Evolutionary conservation across 1,140 invertebrate species (phyloP).

Genomic region (Drosophila auraria): DNA sequence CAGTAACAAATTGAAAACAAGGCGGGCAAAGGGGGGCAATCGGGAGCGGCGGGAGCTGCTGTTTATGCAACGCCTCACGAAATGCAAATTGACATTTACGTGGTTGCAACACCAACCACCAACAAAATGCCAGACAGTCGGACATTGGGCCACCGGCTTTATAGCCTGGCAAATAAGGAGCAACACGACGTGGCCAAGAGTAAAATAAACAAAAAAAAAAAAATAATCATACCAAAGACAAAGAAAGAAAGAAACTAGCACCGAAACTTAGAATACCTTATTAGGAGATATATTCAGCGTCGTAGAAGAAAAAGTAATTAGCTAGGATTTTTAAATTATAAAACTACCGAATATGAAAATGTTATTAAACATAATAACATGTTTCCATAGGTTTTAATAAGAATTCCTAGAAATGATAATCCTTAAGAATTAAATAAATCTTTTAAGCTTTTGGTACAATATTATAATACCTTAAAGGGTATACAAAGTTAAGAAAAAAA

Average conservation of each 20-base stretch:
- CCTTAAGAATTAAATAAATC: not conserved
- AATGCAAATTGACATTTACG: constrained; percentile 84
- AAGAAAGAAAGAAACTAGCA: constrained; percentile 3
- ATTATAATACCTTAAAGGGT: not conserved
- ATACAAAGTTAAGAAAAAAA: constrained; percentile 2
- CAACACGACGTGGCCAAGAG: constrained; percentile 63
- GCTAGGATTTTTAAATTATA: no score
- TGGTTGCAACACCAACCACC: constrained; percentile 74
- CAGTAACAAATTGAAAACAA: constrained; percentile 81
- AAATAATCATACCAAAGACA: not conserved
- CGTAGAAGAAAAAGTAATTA: no score
- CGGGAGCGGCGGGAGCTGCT: constrained; percentile 33
- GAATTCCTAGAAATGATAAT: no score
- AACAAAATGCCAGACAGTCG: constrained; percentile 56
- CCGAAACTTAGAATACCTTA: not conserved
- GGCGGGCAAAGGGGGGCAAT: constrained; percentile 36
- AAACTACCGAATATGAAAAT: no score
- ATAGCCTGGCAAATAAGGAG: constrained; percentile 77
- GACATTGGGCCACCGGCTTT: constrained; percentile 42
- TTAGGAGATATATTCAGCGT: not conserved
- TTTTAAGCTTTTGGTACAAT: no score
- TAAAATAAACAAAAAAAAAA: constrained; percentile 24
- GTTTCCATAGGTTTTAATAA: no score
- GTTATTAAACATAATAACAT: no score
- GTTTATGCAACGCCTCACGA: constrained; percentile 82